Percentiles rank a stretch among this genome's conserved stretches.
phyloP scores from a whole-genome alignment of 2,888 invertebrate species.

The Synergus itoensis region DNA sequence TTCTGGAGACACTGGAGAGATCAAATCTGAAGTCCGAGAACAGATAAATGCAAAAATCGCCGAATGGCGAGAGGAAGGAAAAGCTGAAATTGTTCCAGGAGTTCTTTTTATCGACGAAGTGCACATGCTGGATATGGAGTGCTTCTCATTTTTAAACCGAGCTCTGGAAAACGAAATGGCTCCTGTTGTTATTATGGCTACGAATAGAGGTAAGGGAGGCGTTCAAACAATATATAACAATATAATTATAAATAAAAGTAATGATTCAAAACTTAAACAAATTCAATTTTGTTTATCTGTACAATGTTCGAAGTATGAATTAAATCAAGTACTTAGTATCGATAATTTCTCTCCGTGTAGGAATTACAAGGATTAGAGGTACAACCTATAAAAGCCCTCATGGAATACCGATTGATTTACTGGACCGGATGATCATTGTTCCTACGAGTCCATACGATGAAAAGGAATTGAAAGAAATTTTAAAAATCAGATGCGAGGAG shows the following conservation, averaged over 20 bases:
- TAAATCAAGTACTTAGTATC: no score
- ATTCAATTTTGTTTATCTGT: neutral
- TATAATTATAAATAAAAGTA: neutral
- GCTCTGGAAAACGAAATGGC: slow-evolving; percentile 98
- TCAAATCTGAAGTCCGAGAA: slow-evolving; percentile 97
- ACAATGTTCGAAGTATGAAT: no score
- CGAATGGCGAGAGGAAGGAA: slow-evolving; percentile 99
- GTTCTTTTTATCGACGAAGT: slow-evolving; percentile 98
- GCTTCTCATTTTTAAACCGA: slow-evolving; percentile 98
- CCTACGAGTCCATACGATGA: slow-evolving; percentile 93
- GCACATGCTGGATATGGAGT: slow-evolving; percentile 99
- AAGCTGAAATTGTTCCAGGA: slow-evolving; percentile 99
- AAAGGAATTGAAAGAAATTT: slow-evolving; percentile 93
- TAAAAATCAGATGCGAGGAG: slow-evolving; percentile 97
- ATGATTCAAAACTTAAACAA: neutral
- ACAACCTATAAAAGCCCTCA: slow-evolving; percentile 97
- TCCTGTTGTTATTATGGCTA: slow-evolving; percentile 99
- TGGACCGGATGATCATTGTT: slow-evolving; percentile 97
- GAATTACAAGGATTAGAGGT: slow-evolving; percentile 95
- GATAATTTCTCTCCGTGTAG: neutral
- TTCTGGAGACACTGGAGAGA: slow-evolving; percentile 99
- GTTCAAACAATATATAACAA: neutral
- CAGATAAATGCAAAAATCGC: slow-evolving; percentile 98
- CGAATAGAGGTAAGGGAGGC: slow-evolving; percentile 86
- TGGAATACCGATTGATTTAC: slow-evolving; percentile 97